Evolutionary conservation across 2,113 vertebrate genomes (phyloP), one percentile per base, ranked within the genome.

Genomic region (Pteropus alecto): DNA sequence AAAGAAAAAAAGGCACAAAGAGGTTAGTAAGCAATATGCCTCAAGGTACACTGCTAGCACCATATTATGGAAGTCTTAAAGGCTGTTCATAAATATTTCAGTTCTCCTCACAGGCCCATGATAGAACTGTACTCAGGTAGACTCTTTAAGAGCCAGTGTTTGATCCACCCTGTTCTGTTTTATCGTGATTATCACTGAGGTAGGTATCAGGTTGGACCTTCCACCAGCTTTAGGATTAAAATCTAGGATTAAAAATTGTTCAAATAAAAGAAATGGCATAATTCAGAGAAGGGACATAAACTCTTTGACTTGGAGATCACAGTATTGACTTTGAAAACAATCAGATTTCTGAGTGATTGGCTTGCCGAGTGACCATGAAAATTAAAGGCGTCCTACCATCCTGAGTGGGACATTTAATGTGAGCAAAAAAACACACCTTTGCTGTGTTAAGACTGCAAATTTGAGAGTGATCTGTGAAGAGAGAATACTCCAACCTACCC

Each of bases 1-100:
- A 87, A 87, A 82, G 63, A 61, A 90, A 60, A 54, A 94, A 95
- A 63, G 41, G 26, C 84, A 90, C 35, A 56, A 82, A 87, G 15
- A 73, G 18, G 33, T 38, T 61, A 90, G 33, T 46, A 83, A 78
- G 43, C 60, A 82, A 77, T 6, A 10, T 78, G 12, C 10, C 19
- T 67, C 68, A 71, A 30, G 28, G 77, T 93, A 43, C 12, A 86
- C 15, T 43, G 22, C 26, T 33, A 70, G 48, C 22, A 82, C 91
- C 35, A 68, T 21, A 35, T 67, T 46, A 30, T n/a, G 51, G 58
- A 86, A 82, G 9, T 67, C 61, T 73, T 82, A 60, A 87, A 41
- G 30, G 33, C 13, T 41, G 4, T 28, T 78, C 51, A 38, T 38
- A 74, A 96, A 89, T 78, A 79, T 26, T 63, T 65, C 83, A 51